These are phyloP conservation scores for Haliclystus octoradiatus DNA, from an alignment of 30 jellyfish, hydroid and myxozoan species.

Conservation along the genomic window DNA sequence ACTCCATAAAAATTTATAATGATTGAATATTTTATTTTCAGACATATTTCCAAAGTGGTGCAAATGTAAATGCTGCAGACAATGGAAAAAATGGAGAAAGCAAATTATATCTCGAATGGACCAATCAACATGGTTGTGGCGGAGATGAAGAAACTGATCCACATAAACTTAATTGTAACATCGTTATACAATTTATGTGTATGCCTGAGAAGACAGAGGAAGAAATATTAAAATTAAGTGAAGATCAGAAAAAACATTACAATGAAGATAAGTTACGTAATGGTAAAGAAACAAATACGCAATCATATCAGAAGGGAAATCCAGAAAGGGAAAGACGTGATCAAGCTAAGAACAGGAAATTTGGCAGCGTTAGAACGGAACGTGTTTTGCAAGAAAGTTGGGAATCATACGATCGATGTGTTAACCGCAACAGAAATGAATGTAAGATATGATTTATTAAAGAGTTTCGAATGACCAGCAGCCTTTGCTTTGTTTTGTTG, in stretches of 20 bases:
- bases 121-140: slow-evolving; percentile 96
- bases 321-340: slow-evolving; percentile 6
- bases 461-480: no score
- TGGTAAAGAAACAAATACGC: slow-evolving; percentile 48
- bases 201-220: slow-evolving; percentile 20
- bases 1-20: no score
- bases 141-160: slow-evolving; percentile 89
- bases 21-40: no score
- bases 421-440: slow-evolving; percentile 53
- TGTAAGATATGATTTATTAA: slow-evolving; percentile 35
- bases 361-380: slow-evolving; percentile 3
- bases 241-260: background rate
- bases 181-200: slow-evolving; percentile 71
- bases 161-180: slow-evolving; percentile 72
- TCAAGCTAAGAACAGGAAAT: slow-evolving; percentile 5
- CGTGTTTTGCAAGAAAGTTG: slow-evolving; percentile 75
- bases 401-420: slow-evolving; percentile 76
- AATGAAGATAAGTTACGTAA: slow-evolving; percentile 29
- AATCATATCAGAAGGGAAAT: slow-evolving; percentile 17
- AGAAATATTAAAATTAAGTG: no score
- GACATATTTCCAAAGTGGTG: no score
- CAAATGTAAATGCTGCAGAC: no score
- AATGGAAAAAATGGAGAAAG: no score
- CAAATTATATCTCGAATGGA: slow-evolving; percentile 62
- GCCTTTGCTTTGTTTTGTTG: no score